Base-by-base conservation (phyloP, 2,888 invertebrate genomes). In the Chrysodeixis includens region DNA sequence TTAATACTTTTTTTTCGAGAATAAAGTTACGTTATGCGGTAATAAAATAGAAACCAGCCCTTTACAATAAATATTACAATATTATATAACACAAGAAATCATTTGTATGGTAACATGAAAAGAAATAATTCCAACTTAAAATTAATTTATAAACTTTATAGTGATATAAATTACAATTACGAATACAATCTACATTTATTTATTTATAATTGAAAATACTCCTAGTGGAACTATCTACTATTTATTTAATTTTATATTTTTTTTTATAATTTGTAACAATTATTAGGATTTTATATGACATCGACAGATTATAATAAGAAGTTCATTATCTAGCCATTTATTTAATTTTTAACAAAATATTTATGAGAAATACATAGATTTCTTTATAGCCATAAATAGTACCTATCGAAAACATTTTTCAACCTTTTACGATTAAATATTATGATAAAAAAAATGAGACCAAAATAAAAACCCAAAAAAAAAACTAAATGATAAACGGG, bases 141-240 rank as follows among this genome's bases (percentile, higher is more conserved):
- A 60, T 51, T 70, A 70, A 58, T 56, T 66, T 70, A 26, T 55
- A 68, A 68, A 40, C 51, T 61, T n/a, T 62, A 69, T 70, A 72
- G 64, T 62, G 68, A 71, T 70, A 66, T 58, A 55, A 66, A 68
- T 69, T 69, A 77, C 53, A 74, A 63, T 72, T 75, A 79, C 30
- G 59, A 73, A 76, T 75, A 71, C 59, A 69, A 62, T 74, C 67
- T 79, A 76, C 59, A 59, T 67, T 74, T 61, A 74, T 66, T 74
- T 63, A 73, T 66, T 72, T 79, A 76, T 83, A 78, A 74, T 75
- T 80, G 75, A 81, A 81, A 79, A 78, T 76, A 79, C 70, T 71
- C 66, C 59, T 71, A 62, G 35, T 55, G 74, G 69, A 74, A 76
- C 81, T 84, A 85, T 78, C 81, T 83, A 84, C 66, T 71, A 69